Evolutionary conservation across 1,140 invertebrate genomes (phyloP).

Genomic region (Acromyrmex echinatior): DNA sequence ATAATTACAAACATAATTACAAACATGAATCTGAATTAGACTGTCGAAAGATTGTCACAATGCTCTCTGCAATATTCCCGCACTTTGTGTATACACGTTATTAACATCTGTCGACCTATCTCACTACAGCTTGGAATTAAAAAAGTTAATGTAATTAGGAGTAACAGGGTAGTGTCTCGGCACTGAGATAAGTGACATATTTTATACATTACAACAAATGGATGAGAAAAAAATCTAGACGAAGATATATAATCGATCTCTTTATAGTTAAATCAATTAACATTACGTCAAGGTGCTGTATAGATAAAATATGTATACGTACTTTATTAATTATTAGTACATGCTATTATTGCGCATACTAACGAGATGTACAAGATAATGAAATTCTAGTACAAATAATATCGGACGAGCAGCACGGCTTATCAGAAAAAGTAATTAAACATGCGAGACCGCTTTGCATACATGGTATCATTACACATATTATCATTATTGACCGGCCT

Average conservation of each 20-base stretch:
- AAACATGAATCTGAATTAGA: not conserved
- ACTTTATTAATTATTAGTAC: not conserved
- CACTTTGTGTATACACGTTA: not conserved
- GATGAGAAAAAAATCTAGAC: not conserved
- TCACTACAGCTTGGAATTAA: not conserved
- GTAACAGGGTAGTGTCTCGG: no score
- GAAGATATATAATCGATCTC: not conserved
- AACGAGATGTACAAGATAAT: not conserved
- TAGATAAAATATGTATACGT: not conserved
- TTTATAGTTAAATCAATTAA: conserved; percentile 4
- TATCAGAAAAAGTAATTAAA: conserved; percentile 53
- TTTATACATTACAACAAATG: not conserved
- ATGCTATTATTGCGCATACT: not conserved
- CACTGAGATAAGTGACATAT: no score
- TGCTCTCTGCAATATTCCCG: not conserved
- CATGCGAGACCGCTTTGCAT: conserved; percentile 3
- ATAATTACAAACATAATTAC: not conserved
- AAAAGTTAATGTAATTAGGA: not conserved
- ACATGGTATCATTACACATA: conserved; percentile 40
- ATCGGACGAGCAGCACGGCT: not conserved
- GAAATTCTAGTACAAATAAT: conserved; percentile 18
- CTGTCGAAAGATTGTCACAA: not conserved
- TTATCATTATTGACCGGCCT: conserved; percentile 24
- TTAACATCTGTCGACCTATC: not conserved
- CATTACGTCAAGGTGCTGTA: not conserved